Percentiles rank a stretch among this genome's conserved stretches.
Conservation (phyloP, 2,113 vertebrate genomes). For the Illadopsis cleaveri region DNA sequence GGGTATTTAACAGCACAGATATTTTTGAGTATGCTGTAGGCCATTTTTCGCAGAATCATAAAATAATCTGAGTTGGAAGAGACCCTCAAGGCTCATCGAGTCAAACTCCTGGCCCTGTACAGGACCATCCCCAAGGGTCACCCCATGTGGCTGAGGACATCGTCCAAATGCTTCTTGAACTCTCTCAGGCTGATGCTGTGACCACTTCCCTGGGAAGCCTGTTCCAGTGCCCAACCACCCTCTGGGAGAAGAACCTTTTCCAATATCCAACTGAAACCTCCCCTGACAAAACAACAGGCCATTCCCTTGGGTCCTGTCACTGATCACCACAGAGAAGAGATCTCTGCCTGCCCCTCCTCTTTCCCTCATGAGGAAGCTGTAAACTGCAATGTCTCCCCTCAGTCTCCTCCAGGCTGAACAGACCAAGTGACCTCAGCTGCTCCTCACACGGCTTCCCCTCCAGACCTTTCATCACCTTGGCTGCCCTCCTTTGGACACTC, state of each 20-base stretch:
- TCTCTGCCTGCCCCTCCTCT: background rate
- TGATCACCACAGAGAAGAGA: background rate
- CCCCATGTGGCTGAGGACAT: no score
- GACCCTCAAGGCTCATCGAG: fast-evolving
- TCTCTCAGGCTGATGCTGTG: background rate
- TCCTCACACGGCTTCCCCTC: fast-evolving
- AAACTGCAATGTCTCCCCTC: background rate
- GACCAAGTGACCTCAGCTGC: background rate
- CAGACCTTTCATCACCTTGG: background rate
- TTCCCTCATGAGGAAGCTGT: fast-evolving
- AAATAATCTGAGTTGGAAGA: background rate
- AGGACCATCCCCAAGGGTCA: background rate
- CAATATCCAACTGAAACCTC: background rate
- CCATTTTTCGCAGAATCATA: background rate
- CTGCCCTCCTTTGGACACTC: fast-evolving
- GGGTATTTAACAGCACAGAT: background rate
- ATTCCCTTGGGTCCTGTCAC: fast-evolving
- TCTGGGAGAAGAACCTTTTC: fast-evolving
- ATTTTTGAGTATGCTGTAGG: background rate
- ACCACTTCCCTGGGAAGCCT: background rate
- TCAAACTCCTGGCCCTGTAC: background rate
- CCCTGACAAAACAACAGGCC: background rate
- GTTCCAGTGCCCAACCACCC: fast-evolving
- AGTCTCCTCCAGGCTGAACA: background rate
- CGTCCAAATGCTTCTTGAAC: background rate